Base-by-base conservation (phyloP, 37 sponge, comb jelly and placozoan species). In the Aplysina aerophoba region DNA sequence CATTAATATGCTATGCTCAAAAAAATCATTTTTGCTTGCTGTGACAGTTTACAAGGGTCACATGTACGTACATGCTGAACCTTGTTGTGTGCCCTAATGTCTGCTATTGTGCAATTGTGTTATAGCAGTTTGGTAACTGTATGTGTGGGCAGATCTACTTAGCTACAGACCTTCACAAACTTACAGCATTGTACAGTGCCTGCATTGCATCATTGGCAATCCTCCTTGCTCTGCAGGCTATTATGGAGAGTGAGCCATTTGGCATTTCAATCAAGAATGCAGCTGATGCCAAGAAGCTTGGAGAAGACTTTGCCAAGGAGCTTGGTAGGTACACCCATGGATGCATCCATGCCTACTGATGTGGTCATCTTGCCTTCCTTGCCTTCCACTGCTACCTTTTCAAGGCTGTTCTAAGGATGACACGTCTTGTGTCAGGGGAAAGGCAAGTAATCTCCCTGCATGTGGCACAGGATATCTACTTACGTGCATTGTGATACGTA, bases 241-340 rank as follows among this genome's bases (percentile, higher is more conserved):
- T 93, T 20, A 12, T 93, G 22, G 93, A 89, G 93, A 93, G 93
- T 85, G 82, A 93, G 21, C 93, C 93, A 39, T 87, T 93, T 84
- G 83, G 77, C 11, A 50, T 89, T 16, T 77, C 82, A 0, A 81
- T 93, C 59, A 93, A 90, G 59, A 44, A 53, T 54, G 53, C 22
- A 40, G 25, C 44, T 15, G 83, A 89, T 55, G 88, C 88, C 22
- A 79, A n/a, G 81, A 87, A 81, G 39, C 82, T 93, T 15, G 93
- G 88, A 19, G 56, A 73, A 40, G 85, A 87, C 38, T 93, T 93
- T 73, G 87, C 88, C 37, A 89, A 55, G 30, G 88, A 73, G 56
- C 54, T 93, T 15, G 92, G 92, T 79, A 80, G 21, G 68, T 4
- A 35, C 0, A 0, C 14, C n/a, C 6, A 8, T 8, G 8, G 50